Percentiles rank a stretch among this genome's conserved stretches.
phyloP scores from a whole-genome alignment of 2,797 vertebrate genomes.

The Phataginus tetradactyla region DNA sequence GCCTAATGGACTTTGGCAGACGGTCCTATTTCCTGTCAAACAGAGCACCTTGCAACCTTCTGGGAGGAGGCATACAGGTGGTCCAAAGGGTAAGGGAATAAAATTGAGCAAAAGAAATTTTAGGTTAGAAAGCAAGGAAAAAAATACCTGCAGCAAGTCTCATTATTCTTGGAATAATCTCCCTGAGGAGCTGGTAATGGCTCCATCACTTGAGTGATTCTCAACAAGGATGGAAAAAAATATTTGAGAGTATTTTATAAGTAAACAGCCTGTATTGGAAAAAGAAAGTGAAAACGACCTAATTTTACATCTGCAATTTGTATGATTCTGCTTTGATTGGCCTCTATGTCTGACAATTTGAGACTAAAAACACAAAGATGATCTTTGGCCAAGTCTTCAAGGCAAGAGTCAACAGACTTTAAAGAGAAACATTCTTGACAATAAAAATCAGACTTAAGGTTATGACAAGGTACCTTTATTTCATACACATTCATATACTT shows the following conservation, averaged over 20 bases:
- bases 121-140: constrained; percentile 43
- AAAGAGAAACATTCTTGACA: constrained; percentile 44
- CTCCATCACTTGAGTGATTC: constrained; percentile 31
- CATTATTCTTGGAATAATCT: constrained; percentile 34
- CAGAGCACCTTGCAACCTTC: neutral
- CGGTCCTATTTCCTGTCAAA: constrained; percentile 3
- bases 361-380: neutral
- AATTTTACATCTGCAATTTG: constrained; percentile 56
- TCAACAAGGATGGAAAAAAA: constrained; percentile 29
- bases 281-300: constrained; percentile 10
- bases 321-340: constrained; percentile 33
- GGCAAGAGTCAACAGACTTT: constrained; percentile 29
- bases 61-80: neutral
- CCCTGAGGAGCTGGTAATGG: neutral
- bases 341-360: constrained; percentile 25
- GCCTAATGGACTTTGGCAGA: constrained; percentile 1
- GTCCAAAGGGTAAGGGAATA: constrained; percentile 23
- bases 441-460: constrained; percentile 50
- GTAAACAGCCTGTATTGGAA: neutral
- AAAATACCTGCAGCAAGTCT: neutral
- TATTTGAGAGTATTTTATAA: neutral
- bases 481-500: neutral
- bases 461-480: neutral
- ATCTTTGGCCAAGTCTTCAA: neutral
- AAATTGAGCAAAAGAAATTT: constrained; percentile 65